phyloP scores from a whole-genome alignment of 2,113 vertebrate species.

The Catagonus wagneri region DNA sequence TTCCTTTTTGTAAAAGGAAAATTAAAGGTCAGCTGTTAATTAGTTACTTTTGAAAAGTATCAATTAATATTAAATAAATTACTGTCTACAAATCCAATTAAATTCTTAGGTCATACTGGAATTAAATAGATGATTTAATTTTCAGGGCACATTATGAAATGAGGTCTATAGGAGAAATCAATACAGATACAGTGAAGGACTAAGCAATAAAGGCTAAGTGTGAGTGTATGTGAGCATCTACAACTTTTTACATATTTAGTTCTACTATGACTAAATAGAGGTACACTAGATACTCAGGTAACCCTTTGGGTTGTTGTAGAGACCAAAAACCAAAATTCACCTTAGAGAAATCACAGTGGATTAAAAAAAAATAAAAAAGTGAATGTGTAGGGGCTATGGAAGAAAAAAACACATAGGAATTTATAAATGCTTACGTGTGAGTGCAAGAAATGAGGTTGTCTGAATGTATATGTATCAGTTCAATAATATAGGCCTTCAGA shows the following conservation, averaged over 20 bases:
- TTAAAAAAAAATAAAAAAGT: not conserved
- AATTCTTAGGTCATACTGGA: slow-evolving; percentile 86
- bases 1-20: slow-evolving; percentile 73
- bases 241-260: not conserved
- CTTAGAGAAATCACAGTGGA: not conserved
- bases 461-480: not conserved
- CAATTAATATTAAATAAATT: slow-evolving; percentile 90
- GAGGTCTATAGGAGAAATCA: slow-evolving; percentile 84
- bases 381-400: not conserved
- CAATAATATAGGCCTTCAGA: not conserved
- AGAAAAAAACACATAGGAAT: not conserved
- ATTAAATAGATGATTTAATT: slow-evolving; percentile 89
- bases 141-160: slow-evolving; percentile 86
- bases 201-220: not conserved
- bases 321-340: not conserved
- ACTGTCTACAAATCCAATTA: slow-evolving; percentile 87
- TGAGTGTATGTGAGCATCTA: not conserved
- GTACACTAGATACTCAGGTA: not conserved
- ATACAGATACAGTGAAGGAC: slow-evolving; percentile 78
- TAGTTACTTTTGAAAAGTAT: slow-evolving; percentile 85
- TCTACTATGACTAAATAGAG: not conserved
- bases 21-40: slow-evolving; percentile 88
- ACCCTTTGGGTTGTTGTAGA: not conserved
- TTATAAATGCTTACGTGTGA: not conserved
- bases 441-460: not conserved